Evolutionary conservation across 2,113 vertebrate species (phyloP), one percentile per base, ranked within the genome.

Genomic region (Cygnus atratus): DNA sequence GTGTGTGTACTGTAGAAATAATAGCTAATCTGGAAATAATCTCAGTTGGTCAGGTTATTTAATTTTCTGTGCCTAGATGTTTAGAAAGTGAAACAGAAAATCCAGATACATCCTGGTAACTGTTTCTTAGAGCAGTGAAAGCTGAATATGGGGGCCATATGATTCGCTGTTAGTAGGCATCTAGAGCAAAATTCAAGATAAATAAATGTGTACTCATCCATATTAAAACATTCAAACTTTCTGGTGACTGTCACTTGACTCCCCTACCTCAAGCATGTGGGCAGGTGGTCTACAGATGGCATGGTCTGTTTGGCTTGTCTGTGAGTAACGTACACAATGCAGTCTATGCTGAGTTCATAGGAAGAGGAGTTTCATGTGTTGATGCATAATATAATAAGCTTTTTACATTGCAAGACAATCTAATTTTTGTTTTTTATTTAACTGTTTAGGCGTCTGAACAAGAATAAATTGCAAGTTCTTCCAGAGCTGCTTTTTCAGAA

Each of bases 401-500:
- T 10, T 13, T 84, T 81, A 24, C 50, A 13, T 2, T 74, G 25
- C 2, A 75, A 50, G 16, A 54, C 55, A 65, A 80, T 55, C 50
- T 97, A 90, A 97, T 63, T 25, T 33, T 93, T 58, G 39, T 85
- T 57, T 79, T 94, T 5, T 61, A 87, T 88, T 8, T 90, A 50
- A 57, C 48, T 44, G 3, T 93, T 83, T 96, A 99, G 99, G 93
- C 99, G 99, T 41, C 98, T 99, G 96, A 99, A 99, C 98, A 98
- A 99, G 98, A 99, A 99, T 97, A 99, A 99, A 94, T 97, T 99
- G 78, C 99, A 99, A 97, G 98, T 99, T 76, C 99, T 99, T 88
- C 99, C 99, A 7, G 99, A 99, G 96, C 97, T 99, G 90, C 99
- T 99, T 96, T 99, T 99, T 97, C 99, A 99, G 98, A 99, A 98